phyloP scores from a whole-genome alignment of 1,140 invertebrate genomes.

The Calosoma granatense region DNA sequence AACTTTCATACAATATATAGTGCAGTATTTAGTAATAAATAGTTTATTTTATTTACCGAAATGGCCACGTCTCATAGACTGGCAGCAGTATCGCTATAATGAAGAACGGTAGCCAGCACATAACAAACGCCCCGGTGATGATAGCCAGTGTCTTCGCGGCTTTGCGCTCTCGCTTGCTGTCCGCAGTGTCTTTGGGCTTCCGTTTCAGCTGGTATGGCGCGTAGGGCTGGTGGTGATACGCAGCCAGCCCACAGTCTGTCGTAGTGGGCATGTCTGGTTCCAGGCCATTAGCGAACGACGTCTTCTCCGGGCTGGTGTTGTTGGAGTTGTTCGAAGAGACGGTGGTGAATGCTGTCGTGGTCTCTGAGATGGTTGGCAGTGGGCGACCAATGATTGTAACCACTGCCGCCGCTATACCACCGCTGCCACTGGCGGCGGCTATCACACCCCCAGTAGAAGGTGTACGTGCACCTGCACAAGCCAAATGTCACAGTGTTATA shows the following conservation, averaged over 20 bases:
- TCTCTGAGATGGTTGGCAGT: constrained; percentile 35
- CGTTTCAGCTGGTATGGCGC: constrained; percentile 34
- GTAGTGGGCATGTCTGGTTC: constrained; percentile 53
- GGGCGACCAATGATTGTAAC: constrained; percentile 56
- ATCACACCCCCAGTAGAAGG: constrained; percentile 36
- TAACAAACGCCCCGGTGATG: constrained; percentile 81
- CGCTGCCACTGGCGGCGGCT: constrained; percentile 47
- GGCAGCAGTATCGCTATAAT: constrained; percentile 76
- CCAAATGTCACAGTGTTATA: not conserved
- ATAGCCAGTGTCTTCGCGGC: constrained; percentile 86
- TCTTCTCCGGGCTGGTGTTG: constrained; percentile 57
- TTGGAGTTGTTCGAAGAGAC: constrained; percentile 59
- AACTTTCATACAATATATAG: no score
- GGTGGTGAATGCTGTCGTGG: constrained; percentile 52
- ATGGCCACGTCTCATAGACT: constrained; percentile 42
- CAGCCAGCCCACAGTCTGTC: constrained; percentile 33
- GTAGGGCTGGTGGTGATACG: constrained; percentile 15
- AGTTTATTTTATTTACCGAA: constrained; percentile 36
- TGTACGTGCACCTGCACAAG: constrained; percentile 29
- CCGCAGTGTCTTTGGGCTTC: constrained; percentile 56
- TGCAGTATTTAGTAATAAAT: no score
- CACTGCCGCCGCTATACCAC: constrained; percentile 60
- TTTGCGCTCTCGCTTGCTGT: constrained; percentile 78
- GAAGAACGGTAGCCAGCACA: constrained; percentile 86
- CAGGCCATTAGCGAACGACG: constrained; percentile 56